These are phyloP conservation scores for Resseliella maxima DNA, from an alignment of 2,888 invertebrate species.

Conservation along the genomic window DNA sequence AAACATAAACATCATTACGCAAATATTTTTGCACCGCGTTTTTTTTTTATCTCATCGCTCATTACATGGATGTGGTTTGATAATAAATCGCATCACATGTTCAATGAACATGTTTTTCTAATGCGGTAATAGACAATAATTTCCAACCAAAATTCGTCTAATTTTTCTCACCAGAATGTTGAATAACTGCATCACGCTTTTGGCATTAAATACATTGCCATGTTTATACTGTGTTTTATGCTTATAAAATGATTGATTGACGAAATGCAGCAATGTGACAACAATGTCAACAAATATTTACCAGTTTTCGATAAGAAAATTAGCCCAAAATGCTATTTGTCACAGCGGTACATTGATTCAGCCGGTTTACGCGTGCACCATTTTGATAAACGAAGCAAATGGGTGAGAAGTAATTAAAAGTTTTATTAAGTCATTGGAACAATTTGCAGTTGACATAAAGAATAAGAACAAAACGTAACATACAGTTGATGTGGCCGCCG, in stretches of 20 bases:
- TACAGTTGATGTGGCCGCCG: background rate
- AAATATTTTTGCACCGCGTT: background rate
- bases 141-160: background rate
- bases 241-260: conserved; percentile 24
- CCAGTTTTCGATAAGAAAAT: conserved; percentile 18
- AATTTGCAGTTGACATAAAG: background rate
- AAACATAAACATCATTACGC: conserved; percentile 15
- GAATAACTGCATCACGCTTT: conserved; percentile 9
- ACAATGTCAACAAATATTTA: conserved; percentile 24
- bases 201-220: background rate
- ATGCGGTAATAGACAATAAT: background rate
- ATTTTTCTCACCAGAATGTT: background rate
- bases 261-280: conserved; percentile 33
- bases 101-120: conserved; percentile 50
- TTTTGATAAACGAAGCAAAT: background rate
- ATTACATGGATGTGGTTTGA: conserved; percentile 31
- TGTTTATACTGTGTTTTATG: too few species aligned
- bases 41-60: conserved; percentile 8
- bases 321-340: background rate
- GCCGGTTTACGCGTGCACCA: background rate
- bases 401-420: conserved; percentile 25
- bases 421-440: conserved; percentile 43
- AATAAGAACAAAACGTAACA: background rate
- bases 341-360: background rate
- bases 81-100: conserved; percentile 45